Percentiles rank a stretch among this genome's conserved stretches.
These are phyloP conservation scores for Mya arenaria DNA, from an alignment of 1,140 invertebrate species.

Conservation along the genomic window DNA sequence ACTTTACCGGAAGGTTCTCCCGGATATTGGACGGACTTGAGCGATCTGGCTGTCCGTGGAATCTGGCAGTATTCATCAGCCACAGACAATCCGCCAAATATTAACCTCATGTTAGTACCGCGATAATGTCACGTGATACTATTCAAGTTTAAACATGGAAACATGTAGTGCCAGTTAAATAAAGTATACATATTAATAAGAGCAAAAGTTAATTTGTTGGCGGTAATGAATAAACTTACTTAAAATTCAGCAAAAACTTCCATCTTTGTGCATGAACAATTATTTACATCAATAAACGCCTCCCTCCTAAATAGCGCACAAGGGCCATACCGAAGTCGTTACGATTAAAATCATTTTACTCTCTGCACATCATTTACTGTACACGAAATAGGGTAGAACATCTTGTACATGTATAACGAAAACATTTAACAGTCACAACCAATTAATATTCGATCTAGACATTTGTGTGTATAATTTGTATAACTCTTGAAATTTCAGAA, in stretches of 20 bases:
- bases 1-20: constrained; percentile 17
- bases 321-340: no score
- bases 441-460: background rate
- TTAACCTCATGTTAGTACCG: constrained; percentile 39
- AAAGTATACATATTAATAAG: no score
- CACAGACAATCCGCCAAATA: constrained; percentile 31
- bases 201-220: no score
- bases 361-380: background rate
- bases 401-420: background rate
- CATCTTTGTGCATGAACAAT: no score
- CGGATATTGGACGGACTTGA: constrained; percentile 51
- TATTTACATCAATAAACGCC: no score
- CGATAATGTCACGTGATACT: no score
- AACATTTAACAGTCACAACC: background rate
- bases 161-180: no score
- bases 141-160: no score
- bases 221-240: no score
- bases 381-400: background rate
- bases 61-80: constrained; percentile 22
- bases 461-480: background rate
- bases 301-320: no score
- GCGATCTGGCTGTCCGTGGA: constrained; percentile 19
- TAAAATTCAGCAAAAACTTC: no score
- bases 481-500: constrained; percentile 49
- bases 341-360: no score